Evolutionary conservation across 2,797 vertebrate genomes (phyloP).

Genomic region (Oreortyx pictus): DNA sequence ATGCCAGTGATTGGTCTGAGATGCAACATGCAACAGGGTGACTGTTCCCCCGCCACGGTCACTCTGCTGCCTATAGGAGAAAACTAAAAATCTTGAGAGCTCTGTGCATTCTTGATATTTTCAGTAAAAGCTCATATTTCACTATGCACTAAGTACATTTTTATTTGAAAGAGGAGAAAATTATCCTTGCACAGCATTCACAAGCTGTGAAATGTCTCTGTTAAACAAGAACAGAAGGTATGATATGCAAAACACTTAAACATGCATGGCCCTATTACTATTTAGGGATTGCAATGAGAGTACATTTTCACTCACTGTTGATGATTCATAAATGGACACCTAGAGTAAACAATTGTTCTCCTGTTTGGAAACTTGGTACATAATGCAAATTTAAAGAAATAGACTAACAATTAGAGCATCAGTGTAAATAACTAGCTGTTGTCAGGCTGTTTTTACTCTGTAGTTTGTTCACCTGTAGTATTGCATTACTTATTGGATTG

Average conservation of each 20-base stretch:
- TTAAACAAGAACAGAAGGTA: constrained; percentile 8
- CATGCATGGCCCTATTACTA: background rate
- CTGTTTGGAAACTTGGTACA: background rate
- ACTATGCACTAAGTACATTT: background rate
- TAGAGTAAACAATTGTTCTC: background rate
- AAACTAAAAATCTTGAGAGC: background rate
- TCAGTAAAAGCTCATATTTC: background rate
- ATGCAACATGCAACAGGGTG: background rate
- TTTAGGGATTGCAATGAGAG: background rate
- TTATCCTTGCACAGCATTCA: background rate
- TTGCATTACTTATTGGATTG: background rate
- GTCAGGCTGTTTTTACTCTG: background rate
- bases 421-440: background rate
- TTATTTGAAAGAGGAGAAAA: background rate
- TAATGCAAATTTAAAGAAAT: background rate
- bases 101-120: background rate
- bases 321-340: background rate
- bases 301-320: background rate
- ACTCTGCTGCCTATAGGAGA: background rate
- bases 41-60: background rate
- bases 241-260: background rate
- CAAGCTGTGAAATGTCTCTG: background rate
- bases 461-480: background rate
- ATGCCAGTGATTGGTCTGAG: background rate
- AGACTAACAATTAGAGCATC: background rate